These are phyloP conservation scores for Pseudomyrmex concolor DNA, from an alignment of 1,140 invertebrate species.

Conservation along the genomic window DNA sequence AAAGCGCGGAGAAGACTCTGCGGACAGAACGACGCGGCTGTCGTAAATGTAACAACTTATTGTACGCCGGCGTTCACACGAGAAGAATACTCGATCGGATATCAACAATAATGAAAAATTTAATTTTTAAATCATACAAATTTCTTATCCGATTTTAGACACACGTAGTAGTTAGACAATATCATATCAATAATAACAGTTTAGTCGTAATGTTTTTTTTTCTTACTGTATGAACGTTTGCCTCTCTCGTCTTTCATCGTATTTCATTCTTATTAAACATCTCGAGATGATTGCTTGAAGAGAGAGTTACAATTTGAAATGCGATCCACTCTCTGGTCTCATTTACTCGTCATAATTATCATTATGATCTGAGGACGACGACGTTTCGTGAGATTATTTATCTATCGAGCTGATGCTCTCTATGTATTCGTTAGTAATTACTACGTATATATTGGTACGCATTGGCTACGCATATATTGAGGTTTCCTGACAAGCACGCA, in stretches of 20 bases:
- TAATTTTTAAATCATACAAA: not conserved
- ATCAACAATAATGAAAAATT: slow-evolving; percentile 2
- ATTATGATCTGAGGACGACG: not conserved
- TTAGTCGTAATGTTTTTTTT: not conserved
- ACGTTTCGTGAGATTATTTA: not conserved
- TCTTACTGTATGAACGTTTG: too few relatives aligned
- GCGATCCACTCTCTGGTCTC: not conserved
- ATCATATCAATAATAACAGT: not conserved
- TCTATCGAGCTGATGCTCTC: not conserved
- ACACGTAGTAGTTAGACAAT: not conserved
- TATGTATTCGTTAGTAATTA: slow-evolving; percentile 15
- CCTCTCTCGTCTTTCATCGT: too few relatives aligned
- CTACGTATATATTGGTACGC: slow-evolving; percentile 4
- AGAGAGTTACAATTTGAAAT: slow-evolving; percentile 10
- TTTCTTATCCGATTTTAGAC: not conserved
- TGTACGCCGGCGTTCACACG: not conserved
- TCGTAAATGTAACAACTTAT: slow-evolving; percentile 1
- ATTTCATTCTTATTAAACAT: not conserved
- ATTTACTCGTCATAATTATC: not conserved
- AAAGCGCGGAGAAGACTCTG: slow-evolving; percentile 8
- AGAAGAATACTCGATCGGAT: not conserved
- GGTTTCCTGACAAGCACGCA: not conserved
- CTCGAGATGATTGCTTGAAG: not conserved
- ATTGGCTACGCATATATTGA: not conserved
- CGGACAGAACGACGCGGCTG: slow-evolving; percentile 9